Percentiles rank a stretch among this genome's conserved stretches.
These are phyloP conservation scores for Gymnosoma rotundatum DNA, from an alignment of 2,888 invertebrate genomes.

Conservation along the genomic window DNA sequence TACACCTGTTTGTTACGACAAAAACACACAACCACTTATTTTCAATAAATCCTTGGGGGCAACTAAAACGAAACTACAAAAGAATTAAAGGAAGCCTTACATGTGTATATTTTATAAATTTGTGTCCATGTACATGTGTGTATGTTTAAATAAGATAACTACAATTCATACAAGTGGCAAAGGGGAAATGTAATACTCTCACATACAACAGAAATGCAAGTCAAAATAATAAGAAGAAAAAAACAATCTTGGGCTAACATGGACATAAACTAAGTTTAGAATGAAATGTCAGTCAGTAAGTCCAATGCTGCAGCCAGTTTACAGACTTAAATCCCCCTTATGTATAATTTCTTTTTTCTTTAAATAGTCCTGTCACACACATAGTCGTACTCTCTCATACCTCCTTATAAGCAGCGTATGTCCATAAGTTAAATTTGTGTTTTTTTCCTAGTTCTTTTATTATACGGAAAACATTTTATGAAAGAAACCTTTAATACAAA, in stretches of 20 bases:
- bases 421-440: constrained; percentile 10
- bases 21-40: constrained; percentile 29
- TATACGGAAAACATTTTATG: neutral
- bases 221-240: neutral
- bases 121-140: neutral
- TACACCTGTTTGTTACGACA: constrained; percentile 52
- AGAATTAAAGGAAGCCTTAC: constrained; percentile 26
- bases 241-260: constrained; percentile 13
- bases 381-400: too few relatives aligned
- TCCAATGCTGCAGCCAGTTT: constrained; percentile 48
- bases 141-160: constrained; percentile 8
- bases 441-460: neutral
- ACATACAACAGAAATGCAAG: neutral
- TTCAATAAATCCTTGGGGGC: constrained; percentile 62
- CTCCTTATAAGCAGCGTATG: too few relatives aligned
- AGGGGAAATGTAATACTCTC: constrained; percentile 59
- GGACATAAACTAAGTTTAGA: constrained; percentile 57
- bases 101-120: neutral
- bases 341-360: too few relatives aligned
- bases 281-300: constrained; percentile 69
- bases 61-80: constrained; percentile 17
- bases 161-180: constrained; percentile 63
- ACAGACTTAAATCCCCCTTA: constrained; percentile 1
- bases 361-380: too few relatives aligned
- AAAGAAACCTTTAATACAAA: constrained; percentile 48